Conservation (phyloP, 92 coral and sea anemone genomes). For the Umimayanthus chanpuru region DNA sequence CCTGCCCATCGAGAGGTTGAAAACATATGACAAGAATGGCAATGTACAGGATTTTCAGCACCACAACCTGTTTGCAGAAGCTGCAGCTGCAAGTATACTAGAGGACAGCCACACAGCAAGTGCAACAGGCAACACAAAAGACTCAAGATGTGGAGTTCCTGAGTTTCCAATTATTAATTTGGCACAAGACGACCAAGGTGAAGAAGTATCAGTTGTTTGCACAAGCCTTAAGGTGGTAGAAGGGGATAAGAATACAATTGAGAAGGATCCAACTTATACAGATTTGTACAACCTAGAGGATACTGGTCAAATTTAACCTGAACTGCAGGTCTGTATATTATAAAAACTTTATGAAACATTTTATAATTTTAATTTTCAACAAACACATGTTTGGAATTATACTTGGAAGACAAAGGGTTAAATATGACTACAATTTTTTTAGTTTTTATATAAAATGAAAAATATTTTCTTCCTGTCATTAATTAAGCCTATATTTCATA, state of each 20-base stretch:
- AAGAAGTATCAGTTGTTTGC: neutral
- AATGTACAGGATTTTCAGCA: neutral
- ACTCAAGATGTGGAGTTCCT: neutral
- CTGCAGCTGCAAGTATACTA: neutral
- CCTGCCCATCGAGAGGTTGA: neutral
- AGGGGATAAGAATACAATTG: neutral
- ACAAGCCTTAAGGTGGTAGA: slow-evolving; percentile 8
- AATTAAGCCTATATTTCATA: no score
- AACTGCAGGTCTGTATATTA: neutral
- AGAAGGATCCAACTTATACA: neutral
- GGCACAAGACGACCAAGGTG: neutral
- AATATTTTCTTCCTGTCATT: no score
- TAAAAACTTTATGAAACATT: no score
- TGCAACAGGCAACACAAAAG: neutral
- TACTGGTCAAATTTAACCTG: neutral
- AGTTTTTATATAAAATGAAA: no score
- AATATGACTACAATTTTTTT: no score
- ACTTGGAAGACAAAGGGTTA: no score
- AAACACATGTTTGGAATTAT: no score
- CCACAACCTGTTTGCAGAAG: neutral
- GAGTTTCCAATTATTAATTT: neutral
- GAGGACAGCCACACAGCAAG: slow-evolving; percentile 12
- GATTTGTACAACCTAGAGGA: neutral
- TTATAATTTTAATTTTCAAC: no score
- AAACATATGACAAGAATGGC: neutral